Percentiles rank a stretch among this genome's conserved stretches.
Conservation (phyloP, 2,113 vertebrate species). For the Phoxinus phoxinus region DNA sequence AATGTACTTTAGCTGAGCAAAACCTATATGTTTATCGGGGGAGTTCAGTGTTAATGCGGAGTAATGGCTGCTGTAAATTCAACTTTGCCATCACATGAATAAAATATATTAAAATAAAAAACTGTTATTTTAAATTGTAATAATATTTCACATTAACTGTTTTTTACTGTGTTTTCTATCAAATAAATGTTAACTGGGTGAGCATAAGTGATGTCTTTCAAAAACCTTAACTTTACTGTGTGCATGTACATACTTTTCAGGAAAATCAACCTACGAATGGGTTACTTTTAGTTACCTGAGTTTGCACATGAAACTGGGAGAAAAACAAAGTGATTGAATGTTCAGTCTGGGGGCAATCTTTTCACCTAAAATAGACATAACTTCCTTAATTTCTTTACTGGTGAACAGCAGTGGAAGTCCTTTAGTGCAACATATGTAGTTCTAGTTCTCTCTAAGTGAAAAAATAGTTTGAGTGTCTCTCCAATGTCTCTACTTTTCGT, state of each 20-base stretch:
- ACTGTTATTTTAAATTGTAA: neutral
- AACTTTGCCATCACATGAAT: neutral
- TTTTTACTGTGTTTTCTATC: neutral
- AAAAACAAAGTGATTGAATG: neutral
- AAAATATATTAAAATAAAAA: neutral
- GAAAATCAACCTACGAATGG: neutral
- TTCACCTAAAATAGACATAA: neutral
- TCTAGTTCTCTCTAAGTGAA: neutral
- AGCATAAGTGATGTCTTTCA: neutral
- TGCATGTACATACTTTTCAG: no score
- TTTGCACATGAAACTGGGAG: neutral
- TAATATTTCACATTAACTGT: neutral
- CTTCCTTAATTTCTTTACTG: neutral
- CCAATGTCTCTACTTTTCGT: neutral
- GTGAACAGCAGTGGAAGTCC: neutral
- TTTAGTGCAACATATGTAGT: neutral
- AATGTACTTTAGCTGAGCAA: conserved; percentile 18
- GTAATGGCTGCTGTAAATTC: neutral
- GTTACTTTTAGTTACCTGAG: neutral
- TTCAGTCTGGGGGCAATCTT: neutral
- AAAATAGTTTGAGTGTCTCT: neutral
- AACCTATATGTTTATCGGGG: neutral
- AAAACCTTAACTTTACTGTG: neutral
- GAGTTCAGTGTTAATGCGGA: neutral
- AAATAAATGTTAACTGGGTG: neutral